Evolutionary conservation across 2,797 vertebrate species (phyloP), one percentile per base, ranked within the genome.

Genomic region (Labeo calbasu): DNA sequence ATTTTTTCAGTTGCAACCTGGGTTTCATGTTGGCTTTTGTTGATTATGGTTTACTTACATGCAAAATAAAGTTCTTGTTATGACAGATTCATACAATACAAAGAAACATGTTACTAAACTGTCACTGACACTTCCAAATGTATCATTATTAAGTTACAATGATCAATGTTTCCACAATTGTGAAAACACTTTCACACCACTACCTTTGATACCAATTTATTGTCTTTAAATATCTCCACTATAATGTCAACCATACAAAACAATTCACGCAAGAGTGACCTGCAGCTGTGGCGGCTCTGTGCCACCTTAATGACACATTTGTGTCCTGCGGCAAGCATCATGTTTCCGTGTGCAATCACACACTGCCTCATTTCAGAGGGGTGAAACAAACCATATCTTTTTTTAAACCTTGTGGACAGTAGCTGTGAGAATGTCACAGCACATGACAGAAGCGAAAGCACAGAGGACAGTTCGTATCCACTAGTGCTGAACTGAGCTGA

Each of bases 11-110:
- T 23, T 15, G 1, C 25, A 32, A 66, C 50, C 23, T 10, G 48
- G 28, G 9, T 32, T 53, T 73, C 17, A 32, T 53, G 25, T 53
- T 51, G 25, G 53, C 28, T 32, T 73, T 2, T 19, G 25, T 6
- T 66, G 3, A 51, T 36, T 79, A 50, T 79, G 17, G 12, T 66
- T 79, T n/a, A 68, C n/a, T 50, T 79, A 50, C 51, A 79, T 11
- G 43, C 61, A 77, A 57, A 57, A 57, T 21, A 1, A 57, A 2
- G 28, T n/a, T 19, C 4, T 28, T 28, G n/a, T 28, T 23, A 40
- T 5, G 4, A 32, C 21, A 57, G 36, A 28, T 23, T 25, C 36
- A 80, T 25, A 36, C 15, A n/a, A 69, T 2, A 8, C 3, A 32
- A 14, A 65, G 9, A 61, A 63, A 28, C 17, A 32, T 59, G 15